Conservation (phyloP, 37 sponge, comb jelly and placozoan species). For the Hexactinellida sp. region DNA sequence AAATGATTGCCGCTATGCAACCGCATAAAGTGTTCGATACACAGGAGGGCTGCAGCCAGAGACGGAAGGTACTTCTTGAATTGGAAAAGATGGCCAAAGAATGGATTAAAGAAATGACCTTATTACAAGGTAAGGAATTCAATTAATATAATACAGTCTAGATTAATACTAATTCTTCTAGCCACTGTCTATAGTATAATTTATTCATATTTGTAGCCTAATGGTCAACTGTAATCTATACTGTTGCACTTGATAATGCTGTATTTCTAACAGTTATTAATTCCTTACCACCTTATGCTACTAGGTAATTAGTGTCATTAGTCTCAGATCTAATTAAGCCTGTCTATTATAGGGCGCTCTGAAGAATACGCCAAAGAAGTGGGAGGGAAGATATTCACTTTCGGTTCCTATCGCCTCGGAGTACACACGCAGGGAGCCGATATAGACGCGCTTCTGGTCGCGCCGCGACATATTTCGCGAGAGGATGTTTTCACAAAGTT, state of each 20-base stretch:
- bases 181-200: too few species aligned
- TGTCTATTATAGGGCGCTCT: constrained; percentile 49
- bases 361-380: constrained; percentile 60
- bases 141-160: background rate
- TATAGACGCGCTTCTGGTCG: constrained; percentile 92
- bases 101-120: constrained; percentile 33
- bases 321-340: too few species aligned
- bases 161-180: background rate
- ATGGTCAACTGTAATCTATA: too few species aligned
- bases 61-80: constrained; percentile 29
- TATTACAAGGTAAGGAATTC: background rate
- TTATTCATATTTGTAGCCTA: too few species aligned
- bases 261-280: too few species aligned
- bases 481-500: constrained; percentile 82
- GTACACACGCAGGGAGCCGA: constrained; percentile 92
- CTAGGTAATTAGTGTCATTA: too few species aligned
- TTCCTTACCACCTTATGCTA: too few species aligned
- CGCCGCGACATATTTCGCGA: constrained; percentile 84
- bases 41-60: constrained; percentile 53
- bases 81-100: constrained; percentile 12
- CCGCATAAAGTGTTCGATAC: constrained; percentile 70
- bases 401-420: constrained; percentile 96
- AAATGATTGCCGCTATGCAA: constrained; percentile 42
- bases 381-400: constrained; percentile 95
- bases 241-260: too few species aligned